phyloP scores from a whole-genome alignment of 2,113 vertebrate genomes.

The Pluvialis apricaria region DNA sequence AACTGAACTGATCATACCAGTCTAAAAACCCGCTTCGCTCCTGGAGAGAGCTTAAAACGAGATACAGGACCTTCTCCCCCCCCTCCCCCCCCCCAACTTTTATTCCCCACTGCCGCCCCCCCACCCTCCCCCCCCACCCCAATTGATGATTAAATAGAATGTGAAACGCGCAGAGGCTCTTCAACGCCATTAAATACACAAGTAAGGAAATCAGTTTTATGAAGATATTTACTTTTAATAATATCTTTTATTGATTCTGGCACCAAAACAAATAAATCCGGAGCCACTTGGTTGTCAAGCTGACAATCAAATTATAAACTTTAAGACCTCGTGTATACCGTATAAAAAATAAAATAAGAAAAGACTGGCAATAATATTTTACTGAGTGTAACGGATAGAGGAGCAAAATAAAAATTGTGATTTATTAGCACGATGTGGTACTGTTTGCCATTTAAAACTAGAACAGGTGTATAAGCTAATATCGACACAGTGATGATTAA shows the following conservation, averaged over 20 bases:
- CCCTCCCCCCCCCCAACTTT: neutral
- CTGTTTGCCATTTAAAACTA: slow-evolving; percentile 76
- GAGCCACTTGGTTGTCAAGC: slow-evolving; percentile 76
- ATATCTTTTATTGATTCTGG: slow-evolving; percentile 69
- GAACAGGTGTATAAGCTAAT: slow-evolving; percentile 81
- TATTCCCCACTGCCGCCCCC: too few species aligned
- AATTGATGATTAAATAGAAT: slow-evolving; percentile 65
- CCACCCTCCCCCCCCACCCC: neutral
- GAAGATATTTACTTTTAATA: slow-evolving; percentile 72
- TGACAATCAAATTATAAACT: slow-evolving; percentile 76
- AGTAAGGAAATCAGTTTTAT: slow-evolving; percentile 66
- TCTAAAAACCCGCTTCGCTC: slow-evolving; percentile 79
- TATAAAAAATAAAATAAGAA: slow-evolving; percentile 57
- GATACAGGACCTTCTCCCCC: slow-evolving; percentile 5
- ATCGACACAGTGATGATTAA: slow-evolving; percentile 82
- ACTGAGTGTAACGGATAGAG: slow-evolving; percentile 64
- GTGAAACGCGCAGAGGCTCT: slow-evolving; percentile 68
- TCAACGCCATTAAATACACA: slow-evolving; percentile 62
- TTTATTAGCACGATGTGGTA: slow-evolving; percentile 77
- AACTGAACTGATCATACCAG: slow-evolving; percentile 79
- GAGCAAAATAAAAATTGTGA: slow-evolving; percentile 48
- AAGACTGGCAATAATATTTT: slow-evolving; percentile 71
- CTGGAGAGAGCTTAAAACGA: slow-evolving; percentile 67
- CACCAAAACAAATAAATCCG: slow-evolving; percentile 72
- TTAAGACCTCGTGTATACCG: slow-evolving; percentile 58